Evolutionary conservation across 2,113 vertebrate species (phyloP).

Genomic region (Pluvialis apricaria): DNA sequence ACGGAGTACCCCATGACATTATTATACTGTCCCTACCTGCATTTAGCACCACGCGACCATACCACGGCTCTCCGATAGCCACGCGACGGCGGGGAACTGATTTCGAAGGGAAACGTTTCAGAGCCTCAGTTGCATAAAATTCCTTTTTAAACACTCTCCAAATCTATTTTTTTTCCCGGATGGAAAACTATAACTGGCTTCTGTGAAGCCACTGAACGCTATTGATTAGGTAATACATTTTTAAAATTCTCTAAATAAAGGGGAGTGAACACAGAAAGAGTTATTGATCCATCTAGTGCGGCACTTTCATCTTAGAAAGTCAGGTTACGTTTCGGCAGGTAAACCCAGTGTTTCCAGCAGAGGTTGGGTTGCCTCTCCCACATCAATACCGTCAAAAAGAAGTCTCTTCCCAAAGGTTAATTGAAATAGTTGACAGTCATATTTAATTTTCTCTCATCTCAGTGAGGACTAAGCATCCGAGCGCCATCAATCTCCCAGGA

Average conservation of each 20-base stretch:
- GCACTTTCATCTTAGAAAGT: background rate
- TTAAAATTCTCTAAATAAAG: background rate
- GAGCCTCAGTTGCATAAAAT: background rate
- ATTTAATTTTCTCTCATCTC: background rate
- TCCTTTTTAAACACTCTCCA: background rate
- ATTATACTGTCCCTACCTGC: background rate
- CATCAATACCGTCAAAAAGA: too few species aligned
- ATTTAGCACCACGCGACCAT: fast-evolving
- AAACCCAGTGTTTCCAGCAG: background rate
- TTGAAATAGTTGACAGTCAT: background rate
- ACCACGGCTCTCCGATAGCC: background rate
- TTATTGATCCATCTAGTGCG: background rate
- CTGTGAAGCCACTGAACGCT: background rate
- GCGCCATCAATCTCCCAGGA: background rate
- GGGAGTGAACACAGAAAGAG: background rate
- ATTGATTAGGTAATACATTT: background rate
- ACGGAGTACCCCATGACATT: too few species aligned
- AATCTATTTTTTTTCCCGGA: background rate
- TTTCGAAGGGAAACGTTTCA: background rate
- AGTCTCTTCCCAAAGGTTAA: background rate
- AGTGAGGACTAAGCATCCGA: background rate
- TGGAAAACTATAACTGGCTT: background rate
- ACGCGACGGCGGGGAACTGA: fast-evolving
- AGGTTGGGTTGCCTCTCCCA: background rate
- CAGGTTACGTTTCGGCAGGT: too few species aligned